A percentile compares a stretch with the other conserved stretches of the same genome.
phyloP scores from a whole-genome alignment of 2,797 vertebrate genomes.

The Cryptoblepharus egeriae region DNA sequence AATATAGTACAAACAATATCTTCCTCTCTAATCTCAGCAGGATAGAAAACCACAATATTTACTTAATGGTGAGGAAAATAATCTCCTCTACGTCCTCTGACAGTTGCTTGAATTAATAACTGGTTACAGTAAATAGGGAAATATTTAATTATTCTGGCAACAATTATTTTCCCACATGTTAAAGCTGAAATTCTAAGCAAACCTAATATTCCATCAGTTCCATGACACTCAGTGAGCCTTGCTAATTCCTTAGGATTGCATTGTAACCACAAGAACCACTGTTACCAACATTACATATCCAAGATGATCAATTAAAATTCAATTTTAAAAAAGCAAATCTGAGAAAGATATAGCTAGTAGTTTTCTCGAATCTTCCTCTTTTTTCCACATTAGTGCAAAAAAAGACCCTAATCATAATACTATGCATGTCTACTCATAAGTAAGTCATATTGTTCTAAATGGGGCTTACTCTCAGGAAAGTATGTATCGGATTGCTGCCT shows the following conservation, averaged over 20 bases:
- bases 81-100: neutral
- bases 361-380: too few species aligned
- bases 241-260: neutral
- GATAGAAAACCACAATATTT: neutral
- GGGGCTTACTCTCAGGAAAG: too few species aligned
- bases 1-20: neutral
- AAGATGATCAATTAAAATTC: neutral
- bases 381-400: too few species aligned
- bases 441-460: too few species aligned
- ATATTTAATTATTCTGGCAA: neutral
- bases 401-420: too few species aligned
- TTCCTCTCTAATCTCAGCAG: neutral
- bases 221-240: neutral
- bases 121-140: neutral
- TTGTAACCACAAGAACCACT: neutral
- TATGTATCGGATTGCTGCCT: too few species aligned
- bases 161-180: neutral
- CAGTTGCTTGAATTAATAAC: neutral
- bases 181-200: neutral
- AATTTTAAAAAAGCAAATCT: neutral
- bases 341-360: too few species aligned
- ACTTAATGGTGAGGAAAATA: neutral
- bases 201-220: neutral
- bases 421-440: too few species aligned
- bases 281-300: neutral